These are phyloP conservation scores for Acleris cristana DNA, from an alignment of 2,888 invertebrate genomes.

Conservation along the genomic window DNA sequence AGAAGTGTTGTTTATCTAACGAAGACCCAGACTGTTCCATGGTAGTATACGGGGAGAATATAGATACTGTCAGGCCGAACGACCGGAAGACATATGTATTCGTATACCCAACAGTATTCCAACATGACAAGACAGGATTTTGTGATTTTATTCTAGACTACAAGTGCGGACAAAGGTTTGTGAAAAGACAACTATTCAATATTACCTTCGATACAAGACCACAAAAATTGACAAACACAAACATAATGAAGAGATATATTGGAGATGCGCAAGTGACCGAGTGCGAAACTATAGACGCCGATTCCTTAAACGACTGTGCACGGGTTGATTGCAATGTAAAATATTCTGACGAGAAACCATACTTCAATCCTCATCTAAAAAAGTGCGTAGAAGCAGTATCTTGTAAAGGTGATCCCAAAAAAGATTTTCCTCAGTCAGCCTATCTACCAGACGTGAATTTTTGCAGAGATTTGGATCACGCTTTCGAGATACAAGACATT, in stretches of 20 bases:
- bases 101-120: conserved; percentile 28
- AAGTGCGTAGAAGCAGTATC: conserved; percentile 19
- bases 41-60: conserved; percentile 11
- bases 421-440: conserved; percentile 13
- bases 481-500: conserved; percentile 23
- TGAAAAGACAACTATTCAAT: conserved; percentile 14
- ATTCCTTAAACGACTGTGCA: conserved; percentile 26
- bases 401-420: conserved; percentile 11
- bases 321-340: conserved; percentile 23
- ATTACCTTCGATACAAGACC: conserved; percentile 26
- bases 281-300: conserved; percentile 24
- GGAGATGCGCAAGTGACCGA: conserved; percentile 1
- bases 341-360: conserved; percentile 25
- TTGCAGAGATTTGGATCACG: conserved; percentile 25
- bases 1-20: conserved; percentile 18
- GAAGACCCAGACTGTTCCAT: conserved; percentile 20
- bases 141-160: conserved; percentile 21
- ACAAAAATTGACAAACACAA: conserved; percentile 3
- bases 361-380: conserved; percentile 16
- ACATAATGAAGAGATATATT: conserved; percentile 11
- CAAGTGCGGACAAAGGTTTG: conserved; percentile 6
- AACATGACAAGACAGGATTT: conserved; percentile 26
- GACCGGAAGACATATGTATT: conserved; percentile 20
- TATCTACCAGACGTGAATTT: conserved; percentile 27
- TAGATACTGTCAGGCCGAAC: conserved; percentile 8